A percentile compares a stretch with the other conserved stretches of the same genome.
phyloP scores from a whole-genome alignment of 2,888 invertebrate genomes.

The Odontothrips loti region DNA sequence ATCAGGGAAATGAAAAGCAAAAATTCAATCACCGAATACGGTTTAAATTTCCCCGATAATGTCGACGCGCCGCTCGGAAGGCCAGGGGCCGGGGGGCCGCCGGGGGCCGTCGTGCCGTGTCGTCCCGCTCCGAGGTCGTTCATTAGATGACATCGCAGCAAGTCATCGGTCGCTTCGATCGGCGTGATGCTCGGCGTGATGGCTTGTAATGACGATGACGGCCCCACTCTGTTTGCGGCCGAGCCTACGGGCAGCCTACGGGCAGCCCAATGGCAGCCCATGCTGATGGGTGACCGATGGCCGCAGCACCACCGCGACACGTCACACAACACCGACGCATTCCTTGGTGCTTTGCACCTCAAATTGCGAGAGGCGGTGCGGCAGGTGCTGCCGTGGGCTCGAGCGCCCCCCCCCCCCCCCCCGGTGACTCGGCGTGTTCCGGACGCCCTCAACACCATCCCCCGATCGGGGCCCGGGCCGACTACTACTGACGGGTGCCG shows the following conservation, averaged over 20 bases:
- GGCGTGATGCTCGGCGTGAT: conserved; percentile 14
- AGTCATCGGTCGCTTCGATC: conserved; percentile 7
- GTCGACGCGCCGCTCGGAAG: not conserved
- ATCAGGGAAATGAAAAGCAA: too few relatives aligned
- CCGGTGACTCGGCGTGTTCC: not conserved
- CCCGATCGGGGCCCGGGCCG: too few relatives aligned
- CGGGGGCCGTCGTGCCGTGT: not conserved
- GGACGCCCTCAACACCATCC: too few relatives aligned
- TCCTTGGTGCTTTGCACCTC: not conserved
- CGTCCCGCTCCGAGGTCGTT: not conserved
- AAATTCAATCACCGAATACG: too few relatives aligned
- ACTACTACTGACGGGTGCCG: not conserved
- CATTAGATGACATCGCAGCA: conserved; percentile 11
- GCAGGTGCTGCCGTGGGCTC: not conserved
- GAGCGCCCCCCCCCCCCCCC: not conserved
- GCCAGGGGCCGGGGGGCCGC: not conserved
- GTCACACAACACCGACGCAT: not conserved
- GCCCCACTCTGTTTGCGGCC: not conserved
- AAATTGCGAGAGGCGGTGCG: not conserved
- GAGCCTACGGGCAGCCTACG: not conserved
- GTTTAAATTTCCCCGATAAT: too few relatives aligned
- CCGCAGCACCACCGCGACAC: not conserved
- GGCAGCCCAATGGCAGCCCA: too few relatives aligned
- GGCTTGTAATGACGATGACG: conserved; percentile 24
- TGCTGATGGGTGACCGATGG: not conserved